A percentile compares a stretch with the other conserved stretches of the same genome.
phyloP scores from a whole-genome alignment of 2,888 invertebrate genomes.

The Acleris holmiana region DNA sequence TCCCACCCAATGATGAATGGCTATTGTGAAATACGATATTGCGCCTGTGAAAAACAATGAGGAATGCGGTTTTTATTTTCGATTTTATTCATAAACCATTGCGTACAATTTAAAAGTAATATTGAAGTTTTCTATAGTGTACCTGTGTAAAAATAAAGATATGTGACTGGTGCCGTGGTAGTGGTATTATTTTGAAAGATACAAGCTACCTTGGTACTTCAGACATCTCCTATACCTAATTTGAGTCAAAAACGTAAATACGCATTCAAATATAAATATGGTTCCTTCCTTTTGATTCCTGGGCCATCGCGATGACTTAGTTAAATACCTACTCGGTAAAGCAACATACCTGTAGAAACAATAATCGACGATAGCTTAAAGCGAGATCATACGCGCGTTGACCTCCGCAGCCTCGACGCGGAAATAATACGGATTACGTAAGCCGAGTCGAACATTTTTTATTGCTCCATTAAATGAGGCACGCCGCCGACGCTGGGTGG shows the following conservation, averaged over 20 bases:
- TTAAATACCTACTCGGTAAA: too few species aligned
- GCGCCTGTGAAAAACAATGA: conserved; percentile 42
- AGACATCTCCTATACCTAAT: too few species aligned
- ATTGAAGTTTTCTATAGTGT: neutral
- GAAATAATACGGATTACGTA: conserved; percentile 83
- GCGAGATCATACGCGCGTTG: conserved; percentile 68
- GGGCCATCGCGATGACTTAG: too few species aligned
- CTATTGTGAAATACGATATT: conserved; percentile 68
- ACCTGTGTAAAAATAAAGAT: neutral
- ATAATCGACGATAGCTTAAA: conserved; percentile 35
- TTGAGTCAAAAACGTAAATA: too few species aligned
- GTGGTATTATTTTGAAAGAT: too few species aligned
- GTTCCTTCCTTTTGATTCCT: too few species aligned
- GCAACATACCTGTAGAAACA: conserved; percentile 1
- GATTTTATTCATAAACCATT: conserved; percentile 17
- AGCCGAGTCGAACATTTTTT: conserved; percentile 82
- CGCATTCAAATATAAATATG: too few species aligned
- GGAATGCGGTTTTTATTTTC: conserved; percentile 20
- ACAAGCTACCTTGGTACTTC: too few species aligned
- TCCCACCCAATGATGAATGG: conserved; percentile 61
- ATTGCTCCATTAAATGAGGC: conserved; percentile 83
- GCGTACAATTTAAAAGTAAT: neutral
- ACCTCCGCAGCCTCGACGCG: conserved; percentile 74
- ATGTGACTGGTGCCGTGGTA: neutral
- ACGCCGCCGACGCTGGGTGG: conserved; percentile 75